These are phyloP conservation scores for Lordiphosa fenestrarum DNA, from an alignment of 2,888 invertebrate species.

Conservation along the genomic window DNA sequence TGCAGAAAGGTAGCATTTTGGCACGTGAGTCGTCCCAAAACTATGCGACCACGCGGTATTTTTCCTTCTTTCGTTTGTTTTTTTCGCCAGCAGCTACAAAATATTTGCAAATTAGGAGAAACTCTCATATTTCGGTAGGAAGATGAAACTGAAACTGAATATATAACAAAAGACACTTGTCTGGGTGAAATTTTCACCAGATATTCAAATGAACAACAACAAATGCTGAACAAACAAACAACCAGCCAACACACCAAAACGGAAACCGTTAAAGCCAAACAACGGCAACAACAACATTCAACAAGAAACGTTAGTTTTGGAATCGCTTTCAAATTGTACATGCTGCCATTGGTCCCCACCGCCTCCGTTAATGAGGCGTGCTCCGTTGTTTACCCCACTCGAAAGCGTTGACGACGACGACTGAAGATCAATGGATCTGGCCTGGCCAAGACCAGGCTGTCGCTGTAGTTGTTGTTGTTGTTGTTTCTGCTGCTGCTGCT, in stretches of 20 bases:
- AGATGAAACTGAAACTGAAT: slow-evolving; percentile 62
- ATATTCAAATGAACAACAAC: slow-evolving; percentile 66
- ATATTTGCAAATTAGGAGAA: slow-evolving; percentile 75
- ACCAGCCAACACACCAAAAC: slow-evolving; percentile 60
- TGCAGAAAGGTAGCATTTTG: slow-evolving; percentile 52
- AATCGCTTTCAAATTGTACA: slow-evolving; percentile 66
- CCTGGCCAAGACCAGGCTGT: slow-evolving; percentile 43
- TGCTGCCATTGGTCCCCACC: slow-evolving; percentile 40
- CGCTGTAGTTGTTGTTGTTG: slow-evolving; percentile 45
- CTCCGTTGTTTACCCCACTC: slow-evolving; percentile 55
- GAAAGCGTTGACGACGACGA: slow-evolving; percentile 18
- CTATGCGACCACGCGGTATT: slow-evolving; percentile 39
- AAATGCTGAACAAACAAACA: slow-evolving; percentile 56
- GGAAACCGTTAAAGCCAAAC: slow-evolving; percentile 70
- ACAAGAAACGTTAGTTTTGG: slow-evolving; percentile 48
- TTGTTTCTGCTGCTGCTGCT: slow-evolving; percentile 40
- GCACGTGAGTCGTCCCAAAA: slow-evolving; percentile 59
- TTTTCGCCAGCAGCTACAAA: slow-evolving; percentile 20
- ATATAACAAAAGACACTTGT: slow-evolving; percentile 70
- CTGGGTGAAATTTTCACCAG: slow-evolving; percentile 74
- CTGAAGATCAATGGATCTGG: slow-evolving; percentile 66
- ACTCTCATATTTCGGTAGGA: slow-evolving; percentile 47
- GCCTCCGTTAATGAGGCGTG: slow-evolving; percentile 70
- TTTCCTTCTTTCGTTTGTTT: slow-evolving; percentile 16
- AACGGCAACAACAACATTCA: slow-evolving; percentile 41